These are phyloP conservation scores for Hydractinia symbiolongicarpus DNA, from an alignment of 30 jellyfish, hydroid and myxozoan species.

Conservation along the genomic window DNA sequence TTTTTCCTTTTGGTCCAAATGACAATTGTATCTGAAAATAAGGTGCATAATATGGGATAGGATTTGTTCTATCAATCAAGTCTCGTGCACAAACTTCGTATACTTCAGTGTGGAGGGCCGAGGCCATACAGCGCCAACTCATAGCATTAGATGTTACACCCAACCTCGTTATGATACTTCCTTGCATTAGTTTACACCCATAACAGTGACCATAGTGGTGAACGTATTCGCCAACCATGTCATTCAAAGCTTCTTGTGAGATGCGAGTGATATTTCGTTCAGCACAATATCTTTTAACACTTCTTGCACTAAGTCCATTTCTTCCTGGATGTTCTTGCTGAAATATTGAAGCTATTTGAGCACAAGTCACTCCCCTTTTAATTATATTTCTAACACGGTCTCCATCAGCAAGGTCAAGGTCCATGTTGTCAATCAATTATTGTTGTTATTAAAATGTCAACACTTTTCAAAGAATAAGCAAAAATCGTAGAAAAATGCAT, in stretches of 20 bases:
- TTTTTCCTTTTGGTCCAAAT: neutral
- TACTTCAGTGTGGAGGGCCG: neutral
- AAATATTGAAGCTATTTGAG: neutral
- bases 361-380: neutral
- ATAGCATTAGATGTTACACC: neutral
- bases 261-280: neutral
- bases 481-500: too few relatives aligned
- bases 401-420: neutral
- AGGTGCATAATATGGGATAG: constrained; percentile 16
- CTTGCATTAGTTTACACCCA: constrained; percentile 5
- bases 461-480: too few relatives aligned
- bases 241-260: neutral
- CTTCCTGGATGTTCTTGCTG: neutral
- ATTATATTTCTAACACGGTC: neutral
- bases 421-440: too few relatives aligned
- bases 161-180: neutral
- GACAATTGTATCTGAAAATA: neutral
- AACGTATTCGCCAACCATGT: neutral
- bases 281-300: neutral
- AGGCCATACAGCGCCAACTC: neutral
- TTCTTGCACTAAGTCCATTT: constrained; percentile 13
- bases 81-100: constrained; percentile 8
- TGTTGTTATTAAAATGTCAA: too few relatives aligned
- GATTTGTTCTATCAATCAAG: constrained; percentile 11
- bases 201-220: constrained; percentile 3